Conservation (phyloP, 2,797 vertebrate genomes). For the Sebastes elongatus region DNA sequence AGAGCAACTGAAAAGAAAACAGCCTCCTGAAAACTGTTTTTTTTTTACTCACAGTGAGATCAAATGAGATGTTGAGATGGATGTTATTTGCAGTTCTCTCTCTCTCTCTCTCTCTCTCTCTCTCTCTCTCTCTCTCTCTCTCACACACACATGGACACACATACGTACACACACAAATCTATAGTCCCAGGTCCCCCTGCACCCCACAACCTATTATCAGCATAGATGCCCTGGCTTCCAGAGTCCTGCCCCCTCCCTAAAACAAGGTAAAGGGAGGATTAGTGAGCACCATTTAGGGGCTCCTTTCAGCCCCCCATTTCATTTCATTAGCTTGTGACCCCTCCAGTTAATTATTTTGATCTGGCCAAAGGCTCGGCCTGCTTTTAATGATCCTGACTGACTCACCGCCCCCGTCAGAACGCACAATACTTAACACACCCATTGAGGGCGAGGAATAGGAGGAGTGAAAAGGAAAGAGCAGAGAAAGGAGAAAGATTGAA, state of each 20-base stretch:
- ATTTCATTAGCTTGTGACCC: slow-evolving; percentile 88
- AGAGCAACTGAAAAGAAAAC: slow-evolving; percentile 22
- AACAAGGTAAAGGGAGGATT: slow-evolving; percentile 86
- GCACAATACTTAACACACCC: slow-evolving; percentile 86
- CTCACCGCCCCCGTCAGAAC: slow-evolving; percentile 75
- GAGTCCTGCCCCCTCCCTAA: slow-evolving; percentile 69
- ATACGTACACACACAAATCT: slow-evolving; percentile 36
- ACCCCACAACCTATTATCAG: slow-evolving; percentile 69
- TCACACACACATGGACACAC: slow-evolving; percentile 2
- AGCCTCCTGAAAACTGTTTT: not conserved
- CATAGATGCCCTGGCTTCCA: slow-evolving; percentile 60
- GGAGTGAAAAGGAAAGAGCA: slow-evolving; percentile 74
- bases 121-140: not conserved
- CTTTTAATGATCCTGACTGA: slow-evolving; percentile 85
- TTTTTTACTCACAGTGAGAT: not conserved
- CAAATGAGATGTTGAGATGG: not conserved
- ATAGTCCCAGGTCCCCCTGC: slow-evolving; percentile 38
- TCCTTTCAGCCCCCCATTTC: slow-evolving; percentile 80
- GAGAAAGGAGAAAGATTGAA: slow-evolving; percentile 75
- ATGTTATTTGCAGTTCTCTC: not conserved
- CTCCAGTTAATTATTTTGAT: slow-evolving; percentile 89
- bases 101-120: not conserved
- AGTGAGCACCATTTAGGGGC: slow-evolving; percentile 79
- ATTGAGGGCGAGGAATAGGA: slow-evolving; percentile 71
- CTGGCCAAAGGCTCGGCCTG: slow-evolving; percentile 84